Base-by-base conservation (phyloP, 2,888 invertebrate genomes). In the Cyclophora punctaria region DNA sequence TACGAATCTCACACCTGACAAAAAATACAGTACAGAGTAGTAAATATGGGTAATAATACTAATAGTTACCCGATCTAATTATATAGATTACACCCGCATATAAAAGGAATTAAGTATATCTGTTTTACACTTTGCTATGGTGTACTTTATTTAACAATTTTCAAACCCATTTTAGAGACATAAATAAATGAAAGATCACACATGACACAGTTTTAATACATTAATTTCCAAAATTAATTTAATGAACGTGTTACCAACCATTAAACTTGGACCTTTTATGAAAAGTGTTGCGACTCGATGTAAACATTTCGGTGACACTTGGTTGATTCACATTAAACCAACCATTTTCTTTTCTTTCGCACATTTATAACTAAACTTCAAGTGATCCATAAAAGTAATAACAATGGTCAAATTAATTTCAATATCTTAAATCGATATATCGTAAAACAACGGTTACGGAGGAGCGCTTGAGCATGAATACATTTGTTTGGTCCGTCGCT, bases 401-500 rank as follows among this genome's bases (percentile, higher is more conserved):
- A 71, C 62, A 65, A 62, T 59, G 63, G 64, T 64, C 66, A 68
- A 46, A 48, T 51, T 46, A 48, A 70, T 66, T 64, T 66, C 67
- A 65, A 62, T 59, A 57, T 58, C 69, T 58, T 66, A 65, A 75
- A 72, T 71, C 71, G 65, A 58, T 60, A 60, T 66, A 69, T 64
- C 64, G 67, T 62, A 67, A 67, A 71, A 66, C 71, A 64, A 61
- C 67, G 70, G 71, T 71, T 70, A 67, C 73, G 66, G 64, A 59
- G 57, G 62, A 69, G 63, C 75, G 74, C 67, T 71, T 68, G 55
- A 69, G 62, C 71, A 67, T 67, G 70, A 73, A 69, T 67, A 64
- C 59, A 62, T 58, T 65, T 63, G 61, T 59, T 55, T 49, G 60
- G 57, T 55, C 53, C 64, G 64, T 64, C 65, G 67, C 67, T 66